Evolutionary conservation across 2,797 vertebrate species (phyloP).

Genomic region (Gobio occitaniae): DNA sequence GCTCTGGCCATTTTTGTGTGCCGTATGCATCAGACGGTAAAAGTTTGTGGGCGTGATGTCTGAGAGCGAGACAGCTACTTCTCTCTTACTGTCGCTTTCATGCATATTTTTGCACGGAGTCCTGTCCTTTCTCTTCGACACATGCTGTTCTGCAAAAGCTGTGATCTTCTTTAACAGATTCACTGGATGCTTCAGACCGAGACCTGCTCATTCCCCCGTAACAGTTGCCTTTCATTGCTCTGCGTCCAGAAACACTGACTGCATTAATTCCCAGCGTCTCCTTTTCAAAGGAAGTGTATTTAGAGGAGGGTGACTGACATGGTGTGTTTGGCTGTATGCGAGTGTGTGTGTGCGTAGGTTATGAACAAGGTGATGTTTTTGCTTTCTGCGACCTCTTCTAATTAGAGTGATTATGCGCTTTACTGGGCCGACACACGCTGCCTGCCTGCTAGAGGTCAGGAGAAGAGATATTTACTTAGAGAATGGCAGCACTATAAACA

Average conservation of each 20-base stretch:
- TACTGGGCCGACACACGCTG: slow-evolving; percentile 58
- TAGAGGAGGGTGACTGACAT: slow-evolving; percentile 35
- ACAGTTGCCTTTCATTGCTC: slow-evolving; percentile 13
- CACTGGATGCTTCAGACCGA: slow-evolving; percentile 10
- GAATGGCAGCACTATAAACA: slow-evolving; percentile 38
- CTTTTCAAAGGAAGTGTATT: slow-evolving; percentile 33
- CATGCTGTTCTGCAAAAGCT: slow-evolving; percentile 4
- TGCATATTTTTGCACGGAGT: slow-evolving; percentile 10
- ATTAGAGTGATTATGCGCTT: slow-evolving; percentile 67
- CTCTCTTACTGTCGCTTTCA: not conserved
- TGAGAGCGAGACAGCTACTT: not conserved
- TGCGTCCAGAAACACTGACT: not conserved
- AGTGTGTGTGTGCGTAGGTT: slow-evolving; percentile 46
- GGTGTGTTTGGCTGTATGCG: slow-evolving; percentile 15
- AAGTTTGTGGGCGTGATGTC: not conserved
- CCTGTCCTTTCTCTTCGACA: slow-evolving; percentile 4
- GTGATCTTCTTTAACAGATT: slow-evolving; percentile 15
- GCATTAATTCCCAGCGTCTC: not conserved
- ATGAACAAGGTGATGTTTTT: slow-evolving; percentile 63
- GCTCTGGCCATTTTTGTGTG: not conserved
- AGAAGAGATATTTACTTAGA: slow-evolving; percentile 55
- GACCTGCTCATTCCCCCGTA: slow-evolving; percentile 11
- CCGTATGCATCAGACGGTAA: not conserved
- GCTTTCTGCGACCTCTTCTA: slow-evolving; percentile 55
- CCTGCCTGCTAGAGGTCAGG: slow-evolving; percentile 58